Evolutionary conservation across 2,888 invertebrate species (phyloP).

Genomic region (Meta bourneti): DNA sequence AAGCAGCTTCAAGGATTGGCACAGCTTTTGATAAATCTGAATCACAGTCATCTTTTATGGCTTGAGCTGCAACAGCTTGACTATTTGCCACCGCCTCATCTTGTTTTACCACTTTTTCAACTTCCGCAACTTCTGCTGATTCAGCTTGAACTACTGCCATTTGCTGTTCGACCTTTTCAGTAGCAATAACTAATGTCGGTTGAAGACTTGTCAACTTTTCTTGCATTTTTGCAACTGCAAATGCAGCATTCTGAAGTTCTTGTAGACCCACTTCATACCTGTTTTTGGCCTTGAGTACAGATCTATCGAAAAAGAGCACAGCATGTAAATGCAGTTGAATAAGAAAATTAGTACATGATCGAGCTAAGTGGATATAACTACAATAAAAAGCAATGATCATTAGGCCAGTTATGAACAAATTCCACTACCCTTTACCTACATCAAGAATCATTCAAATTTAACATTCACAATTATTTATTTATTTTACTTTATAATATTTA

Average conservation of each 20-base stretch:
- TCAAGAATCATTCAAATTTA: too few species aligned
- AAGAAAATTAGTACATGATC: too few species aligned
- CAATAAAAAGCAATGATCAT: too few species aligned
- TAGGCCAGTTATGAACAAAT: too few species aligned
- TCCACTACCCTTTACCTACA: too few species aligned
- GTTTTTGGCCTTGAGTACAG: slow-evolving; percentile 79
- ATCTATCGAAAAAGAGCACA: slow-evolving; percentile 21
- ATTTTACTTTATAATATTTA: too few species aligned
- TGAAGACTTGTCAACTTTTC: slow-evolving; percentile 90
- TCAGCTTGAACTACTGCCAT: slow-evolving; percentile 98
- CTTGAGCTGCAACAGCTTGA: slow-evolving; percentile 95
- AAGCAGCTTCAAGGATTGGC: slow-evolving; percentile 94
- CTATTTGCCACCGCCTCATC: slow-evolving; percentile 96
- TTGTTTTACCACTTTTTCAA: slow-evolving; percentile 94
- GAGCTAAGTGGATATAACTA: too few species aligned
- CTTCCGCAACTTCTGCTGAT: slow-evolving; percentile 95
- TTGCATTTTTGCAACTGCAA: slow-evolving; percentile 95
- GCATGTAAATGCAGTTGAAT: too few species aligned
- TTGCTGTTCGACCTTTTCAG: slow-evolving; percentile 93
- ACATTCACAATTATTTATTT: too few species aligned
- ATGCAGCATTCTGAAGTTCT: slow-evolving; percentile 93
- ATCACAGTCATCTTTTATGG: slow-evolving; percentile 98
- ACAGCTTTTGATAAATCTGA: slow-evolving; percentile 97
- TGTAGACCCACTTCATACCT: slow-evolving; percentile 92
- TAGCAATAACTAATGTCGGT: slow-evolving; percentile 92